Conservation (phyloP, 2,888 invertebrate genomes). For the Ypsolopha scabrella region DNA sequence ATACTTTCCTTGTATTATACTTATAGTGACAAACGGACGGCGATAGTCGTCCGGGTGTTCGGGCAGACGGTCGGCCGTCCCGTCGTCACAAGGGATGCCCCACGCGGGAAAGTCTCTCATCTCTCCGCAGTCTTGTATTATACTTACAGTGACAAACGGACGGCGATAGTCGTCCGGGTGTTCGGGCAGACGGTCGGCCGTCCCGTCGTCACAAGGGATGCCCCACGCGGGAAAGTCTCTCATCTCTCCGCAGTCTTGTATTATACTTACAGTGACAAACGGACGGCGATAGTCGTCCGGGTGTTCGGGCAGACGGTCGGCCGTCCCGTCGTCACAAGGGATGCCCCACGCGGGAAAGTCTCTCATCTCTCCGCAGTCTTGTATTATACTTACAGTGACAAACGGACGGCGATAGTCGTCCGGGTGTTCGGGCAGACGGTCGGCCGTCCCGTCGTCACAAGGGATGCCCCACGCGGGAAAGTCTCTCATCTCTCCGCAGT, state of each 20-base stretch:
- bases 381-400: too few relatives aligned
- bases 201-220: background rate
- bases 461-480: too few relatives aligned
- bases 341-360: too few relatives aligned
- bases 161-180: background rate
- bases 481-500: too few relatives aligned
- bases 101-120: conserved; percentile 68
- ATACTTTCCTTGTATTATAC: conserved; percentile 13
- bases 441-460: too few relatives aligned
- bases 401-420: too few relatives aligned
- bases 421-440: too few relatives aligned
- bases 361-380: too few relatives aligned
- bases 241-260: background rate
- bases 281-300: too few relatives aligned
- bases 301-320: too few relatives aligned
- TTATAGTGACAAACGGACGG: conserved; percentile 22
- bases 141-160: conserved; percentile 64
- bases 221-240: too few relatives aligned
- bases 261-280: background rate
- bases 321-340: too few relatives aligned
- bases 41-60: conserved; percentile 81
- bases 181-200: background rate
- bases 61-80: conserved; percentile 77
- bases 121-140: conserved; percentile 82
- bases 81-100: conserved; percentile 77